A percentile compares a stretch with the other conserved stretches of the same genome.
Conservation (phyloP, 1,140 invertebrate genomes). For the Papilio dardanus region DNA sequence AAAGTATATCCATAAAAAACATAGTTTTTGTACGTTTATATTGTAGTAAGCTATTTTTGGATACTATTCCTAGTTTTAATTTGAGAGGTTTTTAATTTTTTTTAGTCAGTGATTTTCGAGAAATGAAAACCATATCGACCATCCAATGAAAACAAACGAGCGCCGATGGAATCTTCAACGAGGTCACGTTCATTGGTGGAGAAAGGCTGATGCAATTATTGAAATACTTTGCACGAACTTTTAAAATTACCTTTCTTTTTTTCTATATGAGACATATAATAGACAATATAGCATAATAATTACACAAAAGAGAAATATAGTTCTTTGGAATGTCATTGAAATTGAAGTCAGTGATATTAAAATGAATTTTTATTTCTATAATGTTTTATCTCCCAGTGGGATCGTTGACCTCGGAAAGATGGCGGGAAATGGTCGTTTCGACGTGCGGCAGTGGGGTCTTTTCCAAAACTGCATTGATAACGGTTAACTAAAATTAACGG, state of each 20-base stretch:
- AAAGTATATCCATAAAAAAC: background rate
- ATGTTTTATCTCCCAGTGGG: background rate
- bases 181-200: constrained; percentile 27
- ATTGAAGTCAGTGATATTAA: background rate
- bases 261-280: background rate
- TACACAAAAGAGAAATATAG: background rate
- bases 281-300: background rate
- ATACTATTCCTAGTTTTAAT: background rate
- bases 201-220: constrained; percentile 36
- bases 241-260: constrained; percentile 6
- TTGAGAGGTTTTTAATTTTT: background rate
- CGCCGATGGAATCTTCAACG: constrained; percentile 9
- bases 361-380: background rate
- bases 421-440: background rate
- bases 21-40: background rate
- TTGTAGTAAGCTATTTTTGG: background rate
- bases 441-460: background rate
- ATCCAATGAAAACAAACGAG: constrained; percentile 15
- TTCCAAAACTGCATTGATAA: background rate
- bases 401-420: background rate
- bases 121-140: background rate
- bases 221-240: constrained; percentile 22
- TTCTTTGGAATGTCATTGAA: background rate
- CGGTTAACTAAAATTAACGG: background rate
- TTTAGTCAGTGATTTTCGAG: background rate